These are phyloP conservation scores for Thalassarche chlororhynchos DNA, from an alignment of 2,113 vertebrate genomes.

Conservation along the genomic window DNA sequence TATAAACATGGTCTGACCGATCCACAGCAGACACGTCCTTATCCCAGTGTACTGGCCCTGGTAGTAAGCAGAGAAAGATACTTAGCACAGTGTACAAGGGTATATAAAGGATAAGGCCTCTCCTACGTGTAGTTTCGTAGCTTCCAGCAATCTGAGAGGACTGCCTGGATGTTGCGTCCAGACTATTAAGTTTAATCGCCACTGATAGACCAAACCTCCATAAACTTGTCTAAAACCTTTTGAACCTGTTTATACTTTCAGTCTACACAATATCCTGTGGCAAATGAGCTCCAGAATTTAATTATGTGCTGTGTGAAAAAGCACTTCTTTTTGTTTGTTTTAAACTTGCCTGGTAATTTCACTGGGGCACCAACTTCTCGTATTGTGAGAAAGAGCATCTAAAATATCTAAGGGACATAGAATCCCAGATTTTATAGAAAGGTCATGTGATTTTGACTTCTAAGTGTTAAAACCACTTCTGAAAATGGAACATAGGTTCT, in stretches of 20 bases:
- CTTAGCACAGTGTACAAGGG: background rate
- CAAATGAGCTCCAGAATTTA: constrained; percentile 5
- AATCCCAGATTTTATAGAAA: constrained; percentile 4
- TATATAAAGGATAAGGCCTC: background rate
- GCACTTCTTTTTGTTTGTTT: background rate
- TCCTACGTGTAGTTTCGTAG: background rate
- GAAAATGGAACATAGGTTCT: background rate
- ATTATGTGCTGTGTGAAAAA: constrained; percentile 7
- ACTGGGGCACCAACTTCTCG: background rate
- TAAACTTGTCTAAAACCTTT: constrained; percentile 47
- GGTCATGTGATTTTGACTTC: background rate
- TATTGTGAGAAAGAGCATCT: background rate
- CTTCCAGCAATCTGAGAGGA: constrained; percentile 2
- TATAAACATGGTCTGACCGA: background rate
- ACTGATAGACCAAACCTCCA: constrained; percentile 6
- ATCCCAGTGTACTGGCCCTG: background rate
- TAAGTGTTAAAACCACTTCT: background rate
- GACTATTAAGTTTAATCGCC: background rate
- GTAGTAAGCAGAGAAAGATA: background rate
- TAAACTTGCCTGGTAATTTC: background rate
- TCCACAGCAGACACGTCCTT: background rate
- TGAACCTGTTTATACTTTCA: constrained; percentile 31
- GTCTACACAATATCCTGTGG: constrained; percentile 35
- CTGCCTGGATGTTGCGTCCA: background rate
- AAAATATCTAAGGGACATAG: background rate